Base-by-base conservation (phyloP, 2,888 invertebrate species). In the Doris montereyensis region DNA sequence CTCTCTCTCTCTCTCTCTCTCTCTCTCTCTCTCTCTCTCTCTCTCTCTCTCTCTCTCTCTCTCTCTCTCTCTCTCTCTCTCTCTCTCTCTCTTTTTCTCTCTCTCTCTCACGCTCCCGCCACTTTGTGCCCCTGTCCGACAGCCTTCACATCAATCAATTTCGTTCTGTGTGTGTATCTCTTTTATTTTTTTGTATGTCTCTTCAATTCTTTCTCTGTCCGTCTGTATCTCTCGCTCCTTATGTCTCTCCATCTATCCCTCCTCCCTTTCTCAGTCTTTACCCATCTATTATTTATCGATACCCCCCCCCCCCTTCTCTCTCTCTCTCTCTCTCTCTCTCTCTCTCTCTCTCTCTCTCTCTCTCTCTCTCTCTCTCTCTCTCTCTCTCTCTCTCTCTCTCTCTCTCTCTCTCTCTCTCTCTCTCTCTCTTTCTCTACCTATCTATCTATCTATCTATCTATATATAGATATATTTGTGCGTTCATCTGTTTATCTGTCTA, bases 381-480 rank as follows among this genome's bases (percentile, higher is more conserved):
- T 10, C 28, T 13, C 28, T 41, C 32, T 72, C 17, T 13, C 13
- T 24, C 21, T n/a, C 1, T 41, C 10, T 26, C 21, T 41, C 8
- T 32, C 2, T 65, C 65, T 76, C 76, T 30, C 5, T 30, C 32
- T 24, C 24, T 67, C 67, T 76, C 68, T 67, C 68, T 76, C 67
- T 76, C 76, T 28, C 30, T 68, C 67, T 28, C 67, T 76, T 28
- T 76, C 68, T 41, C n/a, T 52, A 24, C n/a, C 41, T 76, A 35
- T 67, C 3, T 41, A 21, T 67, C 8, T 41, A 3, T 10, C 2
- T 24, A 8, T 30, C 1, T 35, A 3, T 28, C n/a, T 10, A 4
- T 21, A 35, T 17, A 73, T 26, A 73, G 58, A 21, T n/a, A 8
- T 21, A 24, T 21, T 58, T 21, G n/a, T n/a, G n/a, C n/a, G n/a